Evolutionary conservation across 1,140 invertebrate species (phyloP), one percentile per base, ranked within the genome.

Genomic region (Hyphantria cunea): DNA sequence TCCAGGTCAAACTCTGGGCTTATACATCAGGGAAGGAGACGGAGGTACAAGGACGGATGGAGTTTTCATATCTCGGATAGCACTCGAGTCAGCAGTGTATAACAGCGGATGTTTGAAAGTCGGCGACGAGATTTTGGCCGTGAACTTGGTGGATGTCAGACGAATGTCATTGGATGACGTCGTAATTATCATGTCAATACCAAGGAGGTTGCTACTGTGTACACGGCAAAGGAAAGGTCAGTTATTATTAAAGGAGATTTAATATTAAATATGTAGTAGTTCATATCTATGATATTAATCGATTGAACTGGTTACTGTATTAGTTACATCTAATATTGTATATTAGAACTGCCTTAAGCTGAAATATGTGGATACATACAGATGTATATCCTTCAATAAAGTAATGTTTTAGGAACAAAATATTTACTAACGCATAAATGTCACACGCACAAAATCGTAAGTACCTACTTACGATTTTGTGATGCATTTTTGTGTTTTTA

Each of bases 111-210:
- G 98, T 84, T 91, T 99, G 50, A 96, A 97, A 91, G 98, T 99
- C 6, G 98, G 98, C n/a, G 99, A 99, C 91, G 98, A 99, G 92
- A 99, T 99, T 80, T 91, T 99, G 68, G 97, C 98, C 5, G 98
- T 99, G 34, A 99, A 99, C 92, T 93, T 99, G 78, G 98, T 99
- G 49, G 97, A 99, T 82, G 98, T 99, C 67, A 96, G 97, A 56
- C 95, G 96, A 76, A 99, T 99, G 98, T 98, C 97, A 69, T 92
- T 99, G 67, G 98, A 99, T 87, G 98, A 99, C 89, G 98, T 99
- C 41, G 98, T 99, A 53, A 98, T 99, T 75, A 97, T 99, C 75
- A 99, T 99, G 97, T 99, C 98, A 72, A 99, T 99, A 91, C 98
- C 99, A 0, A 93, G 98, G 76, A 94, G 98, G 72, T 93, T 99